Conservation (phyloP, 2,797 vertebrate species). For the Spondyliosoma cantharus region DNA sequence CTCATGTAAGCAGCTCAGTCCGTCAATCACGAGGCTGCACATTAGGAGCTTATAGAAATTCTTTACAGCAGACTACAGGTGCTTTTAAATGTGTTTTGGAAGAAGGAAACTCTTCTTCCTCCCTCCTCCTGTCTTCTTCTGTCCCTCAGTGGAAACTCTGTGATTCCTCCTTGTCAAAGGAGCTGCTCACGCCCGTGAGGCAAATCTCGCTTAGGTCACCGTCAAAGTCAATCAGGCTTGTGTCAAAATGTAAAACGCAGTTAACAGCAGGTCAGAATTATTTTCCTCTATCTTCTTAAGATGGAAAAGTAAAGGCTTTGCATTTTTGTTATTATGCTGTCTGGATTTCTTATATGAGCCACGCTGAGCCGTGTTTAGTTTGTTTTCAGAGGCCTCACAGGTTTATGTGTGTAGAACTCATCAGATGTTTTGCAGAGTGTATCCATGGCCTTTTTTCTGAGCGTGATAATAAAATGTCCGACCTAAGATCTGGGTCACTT, state of each 20-base stretch:
- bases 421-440: constrained; percentile 9
- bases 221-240: constrained; percentile 1
- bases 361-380: constrained; percentile 1
- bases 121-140: neutral
- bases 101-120: neutral
- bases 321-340: neutral
- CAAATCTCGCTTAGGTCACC: constrained; percentile 3
- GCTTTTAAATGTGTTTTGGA: neutral
- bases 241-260: constrained; percentile 5
- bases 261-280: neutral
- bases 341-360: neutral
- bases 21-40: neutral
- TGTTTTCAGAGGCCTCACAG: constrained; percentile 4
- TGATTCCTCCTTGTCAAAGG: neutral
- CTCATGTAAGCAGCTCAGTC: neutral
- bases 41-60: neutral
- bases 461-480: constrained; percentile 27
- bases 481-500: constrained; percentile 35
- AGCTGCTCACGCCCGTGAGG: neutral
- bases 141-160: neutral
- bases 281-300: neutral
- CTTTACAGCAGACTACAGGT: neutral
- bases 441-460: constrained; percentile 3
- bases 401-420: neutral
- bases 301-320: neutral